phyloP scores from a whole-genome alignment of 2,888 invertebrate genomes.

The Aelia acuminata region DNA sequence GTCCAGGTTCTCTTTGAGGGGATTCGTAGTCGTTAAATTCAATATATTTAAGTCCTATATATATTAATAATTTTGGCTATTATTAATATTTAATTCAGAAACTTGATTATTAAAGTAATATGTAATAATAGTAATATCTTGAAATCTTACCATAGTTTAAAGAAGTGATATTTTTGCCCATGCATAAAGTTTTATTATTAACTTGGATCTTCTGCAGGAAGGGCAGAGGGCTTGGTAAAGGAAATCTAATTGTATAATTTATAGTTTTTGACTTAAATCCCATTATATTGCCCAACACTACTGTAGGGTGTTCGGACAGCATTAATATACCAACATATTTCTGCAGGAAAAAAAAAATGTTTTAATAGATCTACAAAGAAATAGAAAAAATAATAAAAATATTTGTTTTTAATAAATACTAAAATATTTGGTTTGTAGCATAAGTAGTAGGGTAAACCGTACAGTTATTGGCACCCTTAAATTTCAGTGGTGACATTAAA shows the following conservation, averaged over 20 bases:
- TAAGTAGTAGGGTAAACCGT: no score
- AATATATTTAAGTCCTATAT: no score
- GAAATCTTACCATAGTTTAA: not conserved
- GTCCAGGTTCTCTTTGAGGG: no score
- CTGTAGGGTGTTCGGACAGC: conserved; percentile 61
- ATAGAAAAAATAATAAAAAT: no score
- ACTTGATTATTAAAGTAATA: not conserved
- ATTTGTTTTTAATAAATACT: no score
- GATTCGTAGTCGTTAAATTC: no score
- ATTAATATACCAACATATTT: conserved; percentile 65
- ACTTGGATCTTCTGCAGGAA: conserved; percentile 61
- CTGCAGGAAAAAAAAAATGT: conserved; percentile 58
- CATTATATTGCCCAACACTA: conserved; percentile 60
- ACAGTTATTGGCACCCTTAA: no score
- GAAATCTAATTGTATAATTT: conserved; percentile 64
- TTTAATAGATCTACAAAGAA: not conserved
- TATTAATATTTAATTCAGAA: not conserved
- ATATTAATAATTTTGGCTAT: no score
- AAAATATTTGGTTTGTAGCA: no score
- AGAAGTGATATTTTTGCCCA: conserved; percentile 22
- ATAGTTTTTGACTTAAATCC: conserved; percentile 36
- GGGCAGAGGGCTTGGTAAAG: conserved; percentile 64
- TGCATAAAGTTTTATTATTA: conserved; percentile 63
- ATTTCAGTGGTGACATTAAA: no score
- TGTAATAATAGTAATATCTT: not conserved